A percentile compares a stretch with the other conserved stretches of the same genome.
These are phyloP conservation scores for Emydoidea blandingii DNA, from an alignment of 2,797 vertebrate genomes.

Conservation along the genomic window DNA sequence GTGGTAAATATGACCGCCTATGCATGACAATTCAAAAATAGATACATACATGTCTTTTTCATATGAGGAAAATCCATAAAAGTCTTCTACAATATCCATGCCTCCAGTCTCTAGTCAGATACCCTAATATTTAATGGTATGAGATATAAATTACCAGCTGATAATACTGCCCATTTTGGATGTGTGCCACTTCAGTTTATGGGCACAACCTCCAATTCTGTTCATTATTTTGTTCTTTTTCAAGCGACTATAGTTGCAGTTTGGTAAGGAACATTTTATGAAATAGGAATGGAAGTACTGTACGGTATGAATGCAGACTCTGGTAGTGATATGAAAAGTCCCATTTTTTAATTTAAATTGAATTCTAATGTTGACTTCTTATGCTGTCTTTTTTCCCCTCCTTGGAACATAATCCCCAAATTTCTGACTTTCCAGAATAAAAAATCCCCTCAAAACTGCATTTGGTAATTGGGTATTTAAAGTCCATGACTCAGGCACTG, in stretches of 20 bases:
- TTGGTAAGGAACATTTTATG: not conserved
- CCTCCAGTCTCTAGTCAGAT: rapidly evolving
- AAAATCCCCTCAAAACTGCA: not conserved
- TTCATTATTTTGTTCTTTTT: not conserved
- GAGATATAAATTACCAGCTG: not conserved
- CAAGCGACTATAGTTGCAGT: not conserved
- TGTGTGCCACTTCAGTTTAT: not conserved
- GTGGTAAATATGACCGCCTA: not conserved
- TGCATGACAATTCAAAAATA: not conserved
- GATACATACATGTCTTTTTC: not conserved
- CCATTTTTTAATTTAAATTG: not conserved
- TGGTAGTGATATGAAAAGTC: not conserved
- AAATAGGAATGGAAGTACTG: not conserved
- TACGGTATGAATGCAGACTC: not conserved
- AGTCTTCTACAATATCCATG: not conserved
- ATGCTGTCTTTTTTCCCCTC: not conserved
- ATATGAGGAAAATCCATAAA: not conserved
- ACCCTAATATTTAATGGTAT: not conserved
- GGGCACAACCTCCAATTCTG: not conserved
- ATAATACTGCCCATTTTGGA: not conserved
- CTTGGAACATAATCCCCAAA: not conserved
- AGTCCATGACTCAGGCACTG: not conserved
- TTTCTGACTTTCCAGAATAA: not conserved
- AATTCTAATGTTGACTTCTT: not conserved
- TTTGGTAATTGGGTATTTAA: not conserved